Evolutionary conservation across 2,797 vertebrate genomes (phyloP), one percentile per base, ranked within the genome.

Genomic region (Coracias cyanogaster): DNA sequence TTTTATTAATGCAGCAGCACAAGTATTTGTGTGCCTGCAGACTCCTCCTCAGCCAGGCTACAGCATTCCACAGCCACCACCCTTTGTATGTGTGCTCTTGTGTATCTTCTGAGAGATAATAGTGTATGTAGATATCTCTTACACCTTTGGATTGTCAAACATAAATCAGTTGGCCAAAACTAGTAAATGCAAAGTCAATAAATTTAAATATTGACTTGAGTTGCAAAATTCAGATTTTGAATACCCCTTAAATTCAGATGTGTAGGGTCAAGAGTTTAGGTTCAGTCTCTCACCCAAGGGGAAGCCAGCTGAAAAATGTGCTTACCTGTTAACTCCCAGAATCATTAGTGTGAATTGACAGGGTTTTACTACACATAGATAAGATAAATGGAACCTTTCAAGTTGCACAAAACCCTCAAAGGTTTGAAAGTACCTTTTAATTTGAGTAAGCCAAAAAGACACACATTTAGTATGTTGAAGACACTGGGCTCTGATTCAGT

Each of bases 131-230:
- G 83, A 2, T 95, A 96, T 90, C 93, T 96, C 64, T 61, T 82
- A 96, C 81, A 96, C 96, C 96, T 97, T 97, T 97, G 96, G 96
- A 97, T 95, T 89, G 95, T 93, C 96, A 97, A 97, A 97, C 86
- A 97, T n/a, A 71, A 90, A 84, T 20, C 70, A 43, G 62, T 4
- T 86, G 82, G 70, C 60, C 46, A 88, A 89, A 96, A 90, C 41
- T 20, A 62, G 26, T 61, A 79, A 89, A 92, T 29, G 26, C 71
- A 80, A 93, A 95, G 90, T 46, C 86, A 89, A 57, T 52, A 95
- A 93, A 97, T 96, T 96, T 93, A 89, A 97, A 95, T 94, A 94
- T 96, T 97, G 95, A 95, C 96, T 89, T 1, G 9, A 90, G 90
- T 96, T 97, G 83, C 96, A 97, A 97, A 97, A 96, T 96, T 86